Evolutionary conservation across 1,140 invertebrate genomes (phyloP).

Genomic region (Vanessa atalanta): DNA sequence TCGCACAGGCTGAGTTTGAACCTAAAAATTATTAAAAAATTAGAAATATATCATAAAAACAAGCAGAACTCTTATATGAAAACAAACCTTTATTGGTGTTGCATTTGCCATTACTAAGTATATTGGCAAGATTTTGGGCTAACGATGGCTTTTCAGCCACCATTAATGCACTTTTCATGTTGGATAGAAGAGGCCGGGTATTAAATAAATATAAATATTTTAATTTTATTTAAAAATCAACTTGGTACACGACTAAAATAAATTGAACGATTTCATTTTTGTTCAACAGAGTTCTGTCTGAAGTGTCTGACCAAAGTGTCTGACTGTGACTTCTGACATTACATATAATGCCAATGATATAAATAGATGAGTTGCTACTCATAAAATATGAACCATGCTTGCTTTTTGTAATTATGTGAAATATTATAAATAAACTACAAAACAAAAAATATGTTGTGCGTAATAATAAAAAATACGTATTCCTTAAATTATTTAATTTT

Average conservation of each 20-base stretch:
- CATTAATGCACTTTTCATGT: constrained; percentile 97
- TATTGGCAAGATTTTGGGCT: constrained; percentile 96
- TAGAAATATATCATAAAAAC: neutral
- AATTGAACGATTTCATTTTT: constrained; percentile 8
- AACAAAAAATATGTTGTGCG: no score
- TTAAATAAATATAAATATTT: neutral
- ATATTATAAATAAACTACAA: no score
- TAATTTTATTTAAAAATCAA: neutral
- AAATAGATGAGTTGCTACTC: no score
- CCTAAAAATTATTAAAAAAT: constrained; percentile 80
- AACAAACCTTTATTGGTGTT: constrained; percentile 91
- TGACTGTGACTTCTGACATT: neutral
- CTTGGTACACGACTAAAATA: neutral
- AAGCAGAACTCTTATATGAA: constrained; percentile 5
- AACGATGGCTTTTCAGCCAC: constrained; percentile 99
- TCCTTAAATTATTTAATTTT: no score
- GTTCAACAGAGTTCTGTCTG: neutral
- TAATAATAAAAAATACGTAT: no score
- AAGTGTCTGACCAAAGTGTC: neutral
- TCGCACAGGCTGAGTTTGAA: constrained; percentile 93
- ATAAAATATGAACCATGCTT: no score
- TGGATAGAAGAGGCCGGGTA: constrained; percentile 81
- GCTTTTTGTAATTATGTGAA: no score
- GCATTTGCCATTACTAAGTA: constrained; percentile 94
- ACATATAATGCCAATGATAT: no score